Conservation (phyloP, 2,888 invertebrate species). For the Epinotia brunnichana region DNA sequence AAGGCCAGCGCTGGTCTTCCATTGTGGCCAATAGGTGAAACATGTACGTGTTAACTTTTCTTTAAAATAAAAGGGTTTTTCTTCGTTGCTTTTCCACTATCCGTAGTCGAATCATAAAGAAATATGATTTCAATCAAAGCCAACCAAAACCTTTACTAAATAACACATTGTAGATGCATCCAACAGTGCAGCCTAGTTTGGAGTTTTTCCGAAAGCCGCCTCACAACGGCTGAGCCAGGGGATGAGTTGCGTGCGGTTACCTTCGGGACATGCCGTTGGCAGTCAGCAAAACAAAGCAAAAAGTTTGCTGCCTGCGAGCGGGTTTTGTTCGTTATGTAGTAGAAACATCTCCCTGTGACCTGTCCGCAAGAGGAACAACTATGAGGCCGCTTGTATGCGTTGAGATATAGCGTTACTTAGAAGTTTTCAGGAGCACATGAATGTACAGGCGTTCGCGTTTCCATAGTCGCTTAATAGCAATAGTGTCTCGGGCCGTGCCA, state of each 20-base stretch:
- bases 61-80: too few relatives aligned
- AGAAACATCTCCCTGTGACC: not conserved
- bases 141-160: not conserved
- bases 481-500: too few relatives aligned
- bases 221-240: constrained; percentile 8
- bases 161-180: not conserved
- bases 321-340: not conserved
- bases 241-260: constrained; percentile 33
- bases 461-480: too few relatives aligned
- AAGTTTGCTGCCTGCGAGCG: constrained; percentile 8
- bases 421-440: too few relatives aligned
- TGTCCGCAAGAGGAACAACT: not conserved
- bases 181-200: constrained; percentile 16
- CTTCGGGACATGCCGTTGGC: constrained; percentile 27
- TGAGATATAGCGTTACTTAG: too few relatives aligned
- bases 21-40: too few relatives aligned
- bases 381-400: not conserved
- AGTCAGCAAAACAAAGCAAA: constrained; percentile 24
- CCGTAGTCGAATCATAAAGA: not conserved
- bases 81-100: too few relatives aligned
- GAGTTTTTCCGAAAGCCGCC: constrained; percentile 26
- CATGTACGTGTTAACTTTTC: too few relatives aligned
- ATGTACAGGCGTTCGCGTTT: too few relatives aligned
- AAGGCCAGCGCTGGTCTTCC: too few relatives aligned
- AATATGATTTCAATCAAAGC: not conserved